Evolutionary conservation across 2,797 vertebrate species (phyloP), one percentile per base, ranked within the genome.

Genomic region (Epinephelus awoara): DNA sequence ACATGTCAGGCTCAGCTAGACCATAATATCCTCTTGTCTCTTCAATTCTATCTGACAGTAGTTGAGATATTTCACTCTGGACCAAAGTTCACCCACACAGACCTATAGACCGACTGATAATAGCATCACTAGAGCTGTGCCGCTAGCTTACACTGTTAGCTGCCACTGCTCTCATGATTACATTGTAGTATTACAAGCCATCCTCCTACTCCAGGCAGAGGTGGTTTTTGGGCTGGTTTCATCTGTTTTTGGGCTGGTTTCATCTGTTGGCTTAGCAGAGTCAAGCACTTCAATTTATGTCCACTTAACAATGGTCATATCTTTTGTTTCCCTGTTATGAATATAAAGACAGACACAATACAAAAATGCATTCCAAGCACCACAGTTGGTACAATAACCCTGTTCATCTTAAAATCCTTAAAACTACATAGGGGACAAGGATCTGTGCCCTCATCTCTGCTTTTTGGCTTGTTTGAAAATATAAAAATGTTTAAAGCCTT

Each of bases 341-440:
- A 23, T 25, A 59, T 44, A 54, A 66, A 75, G 46, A 42, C 59
- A 70, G 27, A 73, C 10, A 51, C 6, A 12, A 59, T 47, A 51
- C 13, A 72, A 50, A 80, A 72, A 57, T 71, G 29, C 18, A 72
- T 69, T 74, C 12, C 15, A 57, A 47, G 49, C 59, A 81, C 63
- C 47, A 74, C 17, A 62, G 3, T 18, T 44, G 15, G 58, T 49
- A 59, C n/a, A 38, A 42, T 18, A 52, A 65, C 8, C 13, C 23
- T 65, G 5, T 52, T 70, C 10, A 19, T 75, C 9, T 40, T 40
- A 40, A 40, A 42, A 12, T 52, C 9, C 6, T 27, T 17, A 18
- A 38, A 57, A 55, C 19, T 12, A 38, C 19, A 56, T 29, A 18
- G 42, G 21, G 10, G 44, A 58, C 27, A 21, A 27, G 6, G 8